Conservation (phyloP, 2,888 invertebrate species). For the Hyppa rectilinea region DNA sequence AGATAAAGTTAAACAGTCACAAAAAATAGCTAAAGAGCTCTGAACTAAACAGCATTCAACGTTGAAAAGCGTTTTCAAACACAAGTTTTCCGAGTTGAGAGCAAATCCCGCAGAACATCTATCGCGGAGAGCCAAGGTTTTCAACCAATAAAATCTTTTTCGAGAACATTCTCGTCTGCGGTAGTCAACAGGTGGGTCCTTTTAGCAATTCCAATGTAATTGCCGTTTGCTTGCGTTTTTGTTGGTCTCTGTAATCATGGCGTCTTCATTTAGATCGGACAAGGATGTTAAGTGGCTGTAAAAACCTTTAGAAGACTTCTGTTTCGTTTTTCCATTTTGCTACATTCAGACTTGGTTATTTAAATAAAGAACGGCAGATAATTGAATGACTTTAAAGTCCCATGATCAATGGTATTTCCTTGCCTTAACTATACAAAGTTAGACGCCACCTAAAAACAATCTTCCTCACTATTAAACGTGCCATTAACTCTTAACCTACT, state of each 20-base stretch:
- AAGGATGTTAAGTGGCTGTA: slow-evolving; percentile 62
- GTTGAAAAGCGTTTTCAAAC: slow-evolving; percentile 78
- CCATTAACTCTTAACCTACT: slow-evolving; percentile 6
- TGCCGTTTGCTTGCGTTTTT: slow-evolving; percentile 77
- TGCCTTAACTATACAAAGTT: not conserved
- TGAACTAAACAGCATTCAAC: slow-evolving; percentile 75
- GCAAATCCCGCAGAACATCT: slow-evolving; percentile 84
- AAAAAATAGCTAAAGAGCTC: slow-evolving; percentile 71
- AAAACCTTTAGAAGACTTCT: slow-evolving; percentile 26
- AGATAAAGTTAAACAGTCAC: slow-evolving; percentile 71
- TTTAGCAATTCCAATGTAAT: slow-evolving; percentile 87
- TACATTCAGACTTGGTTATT: slow-evolving; percentile 7
- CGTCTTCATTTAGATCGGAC: slow-evolving; percentile 57
- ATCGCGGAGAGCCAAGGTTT: slow-evolving; percentile 80
- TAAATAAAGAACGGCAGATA: slow-evolving; percentile 11
- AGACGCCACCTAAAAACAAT: not conserved
- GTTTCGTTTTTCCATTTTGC: slow-evolving; percentile 10
- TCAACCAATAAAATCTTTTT: slow-evolving; percentile 86
- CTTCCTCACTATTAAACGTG: slow-evolving; percentile 2
- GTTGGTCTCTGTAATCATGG: slow-evolving; percentile 54
- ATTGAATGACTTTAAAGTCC: slow-evolving; percentile 10
- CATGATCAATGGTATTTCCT: not conserved
- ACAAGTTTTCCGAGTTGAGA: slow-evolving; percentile 78
- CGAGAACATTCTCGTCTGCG: slow-evolving; percentile 76
- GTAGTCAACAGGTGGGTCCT: slow-evolving; percentile 87